Evolutionary conservation across 2,888 invertebrate genomes (phyloP), one percentile per base, ranked within the genome.

Genomic region (Pardosa pseudoannulata): DNA sequence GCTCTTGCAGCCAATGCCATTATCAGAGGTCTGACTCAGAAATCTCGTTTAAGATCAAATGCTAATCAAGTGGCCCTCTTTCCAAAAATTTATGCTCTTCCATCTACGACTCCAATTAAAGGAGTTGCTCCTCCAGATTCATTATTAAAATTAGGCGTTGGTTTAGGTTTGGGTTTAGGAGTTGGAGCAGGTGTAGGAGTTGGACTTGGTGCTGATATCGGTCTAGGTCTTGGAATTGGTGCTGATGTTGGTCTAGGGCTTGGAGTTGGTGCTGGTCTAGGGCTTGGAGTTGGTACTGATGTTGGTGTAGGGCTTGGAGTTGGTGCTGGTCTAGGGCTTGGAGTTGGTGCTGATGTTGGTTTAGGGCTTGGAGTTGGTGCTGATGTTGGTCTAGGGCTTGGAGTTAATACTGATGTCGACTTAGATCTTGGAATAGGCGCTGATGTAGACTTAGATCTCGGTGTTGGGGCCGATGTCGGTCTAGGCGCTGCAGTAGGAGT

Each of bases 1-100:
- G 83, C 83, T 16, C 78, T 83, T n/a, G 83, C 83, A n/a, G 46
- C 72, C 1, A 83, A 83, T 65, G 78, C 83, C 9, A 72, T 83
- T 23, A 39, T 78, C 11, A 76, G 64, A 29, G 56, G 67, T 27
- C 5, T 73, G 28, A 5, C 7, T 27, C 11, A 7, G 13, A 32
- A 16, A 62, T 46, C 41, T 1, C n/a, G n/a, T n/a, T n/a, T n/a
- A n/a, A n/a, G n/a, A n/a, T n/a, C n/a, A n/a, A n/a, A n/a, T n/a
- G n/a, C n/a, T n/a, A 32, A 23, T 1, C n/a, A 23, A 31, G 19
- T 11, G 16, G 7, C 23, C n/a, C 16, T 62, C 19, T 27, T 19
- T 16, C 3, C 39, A 5, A 16, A 70, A 41, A 16, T 62, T 41
- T 16, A 68, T 16, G 71, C 70, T 6, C 39, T 82, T 0, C 71